These are phyloP conservation scores for Laspeyria flexula DNA, from an alignment of 2,888 invertebrate species.

Conservation along the genomic window DNA sequence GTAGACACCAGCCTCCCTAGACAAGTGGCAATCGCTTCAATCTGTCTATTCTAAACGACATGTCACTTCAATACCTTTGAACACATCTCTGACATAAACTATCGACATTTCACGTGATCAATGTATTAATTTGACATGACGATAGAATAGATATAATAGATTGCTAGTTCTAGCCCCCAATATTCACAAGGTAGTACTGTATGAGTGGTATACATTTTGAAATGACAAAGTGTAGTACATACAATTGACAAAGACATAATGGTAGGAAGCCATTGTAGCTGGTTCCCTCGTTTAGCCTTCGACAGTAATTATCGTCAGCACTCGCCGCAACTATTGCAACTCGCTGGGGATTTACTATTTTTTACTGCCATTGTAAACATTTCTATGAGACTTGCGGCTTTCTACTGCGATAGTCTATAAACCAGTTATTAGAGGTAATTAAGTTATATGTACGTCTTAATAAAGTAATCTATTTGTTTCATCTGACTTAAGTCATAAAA, in stretches of 20 bases:
- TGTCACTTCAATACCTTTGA: too few relatives aligned
- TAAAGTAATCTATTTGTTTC: not conserved
- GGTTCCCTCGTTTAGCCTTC: conserved; percentile 71
- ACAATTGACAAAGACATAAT: conserved; percentile 51
- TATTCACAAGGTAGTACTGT: not conserved
- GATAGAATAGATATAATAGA: too few relatives aligned
- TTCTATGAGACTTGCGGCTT: conserved; percentile 13
- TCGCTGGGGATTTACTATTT: conserved; percentile 45
- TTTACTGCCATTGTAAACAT: conserved; percentile 30
- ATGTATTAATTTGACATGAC: too few relatives aligned
- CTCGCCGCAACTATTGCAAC: conserved; percentile 44
- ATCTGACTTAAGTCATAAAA: not conserved
- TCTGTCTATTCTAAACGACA: too few relatives aligned
- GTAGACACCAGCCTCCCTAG: too few relatives aligned
- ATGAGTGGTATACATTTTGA: conserved; percentile 12
- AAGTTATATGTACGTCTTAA: not conserved
- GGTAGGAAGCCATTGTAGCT: conserved; percentile 63
- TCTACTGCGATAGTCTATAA: not conserved
- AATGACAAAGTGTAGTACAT: conserved; percentile 18
- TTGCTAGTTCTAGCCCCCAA: too few relatives aligned
- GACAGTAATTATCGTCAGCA: conserved; percentile 58
- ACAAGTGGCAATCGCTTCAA: too few relatives aligned
- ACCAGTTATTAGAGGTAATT: not conserved
- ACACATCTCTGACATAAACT: too few relatives aligned
- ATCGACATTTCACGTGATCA: too few relatives aligned